phyloP scores from a whole-genome alignment of 2,888 invertebrate species.

The Drosophila tanythrix region DNA sequence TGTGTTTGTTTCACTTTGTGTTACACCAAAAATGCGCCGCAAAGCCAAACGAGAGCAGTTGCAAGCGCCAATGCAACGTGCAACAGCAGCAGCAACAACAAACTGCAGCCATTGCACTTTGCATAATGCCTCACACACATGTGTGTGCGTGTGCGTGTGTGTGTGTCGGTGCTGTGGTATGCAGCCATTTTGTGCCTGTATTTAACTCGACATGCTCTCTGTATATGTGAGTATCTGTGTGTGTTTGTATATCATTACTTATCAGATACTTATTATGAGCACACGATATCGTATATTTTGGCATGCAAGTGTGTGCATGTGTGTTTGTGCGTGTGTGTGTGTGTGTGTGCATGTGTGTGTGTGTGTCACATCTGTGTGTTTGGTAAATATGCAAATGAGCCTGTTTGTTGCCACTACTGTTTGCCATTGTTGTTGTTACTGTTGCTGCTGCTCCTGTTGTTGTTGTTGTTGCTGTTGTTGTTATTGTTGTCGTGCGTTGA shows the following conservation, averaged over 20 bases:
- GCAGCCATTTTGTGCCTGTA: conserved; percentile 76
- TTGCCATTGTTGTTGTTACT: conserved; percentile 73
- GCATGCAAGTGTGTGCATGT: conserved; percentile 37
- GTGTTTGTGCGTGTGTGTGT: conserved; percentile 6
- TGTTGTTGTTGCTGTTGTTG: conserved; percentile 60
- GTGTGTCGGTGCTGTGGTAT: conserved; percentile 67
- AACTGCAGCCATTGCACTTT: conserved; percentile 80
- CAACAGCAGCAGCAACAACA: conserved; percentile 42
- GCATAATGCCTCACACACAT: conserved; percentile 64
- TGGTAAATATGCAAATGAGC: conserved; percentile 82
- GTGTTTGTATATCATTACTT: conserved; percentile 82
- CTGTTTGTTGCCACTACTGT: conserved; percentile 80
- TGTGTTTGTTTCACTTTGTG: conserved; percentile 74
- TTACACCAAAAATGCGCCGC: conserved; percentile 80
- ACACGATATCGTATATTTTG: conserved; percentile 81
- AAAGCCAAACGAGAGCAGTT: conserved; percentile 75
- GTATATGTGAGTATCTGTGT: conserved; percentile 34
- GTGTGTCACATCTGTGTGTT: conserved; percentile 66
- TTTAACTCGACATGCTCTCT: conserved; percentile 54
- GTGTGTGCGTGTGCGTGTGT: conserved; percentile 44
- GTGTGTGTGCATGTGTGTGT: conserved; percentile 22
- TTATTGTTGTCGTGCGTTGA: conserved; percentile 68
- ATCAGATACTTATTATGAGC: conserved; percentile 83
- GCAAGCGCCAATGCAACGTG: conserved; percentile 67
- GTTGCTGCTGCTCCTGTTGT: conserved; percentile 46